Percentiles rank a stretch among this genome's conserved stretches.
Conservation (phyloP, 2,888 invertebrate species). For the Bombylius discolor region DNA sequence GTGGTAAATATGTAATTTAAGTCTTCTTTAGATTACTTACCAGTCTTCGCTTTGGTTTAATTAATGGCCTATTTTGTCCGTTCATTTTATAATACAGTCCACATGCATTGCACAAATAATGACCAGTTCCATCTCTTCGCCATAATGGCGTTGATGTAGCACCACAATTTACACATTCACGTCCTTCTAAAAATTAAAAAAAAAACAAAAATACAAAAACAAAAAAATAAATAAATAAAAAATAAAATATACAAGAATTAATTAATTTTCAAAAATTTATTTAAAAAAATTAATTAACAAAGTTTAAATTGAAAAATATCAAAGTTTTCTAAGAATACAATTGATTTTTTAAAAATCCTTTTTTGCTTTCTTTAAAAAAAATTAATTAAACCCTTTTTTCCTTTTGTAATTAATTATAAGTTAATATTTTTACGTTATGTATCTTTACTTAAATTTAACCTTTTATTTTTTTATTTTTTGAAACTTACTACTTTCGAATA, state of each 20-base stretch:
- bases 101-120: constrained; percentile 97
- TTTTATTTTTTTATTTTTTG: no score
- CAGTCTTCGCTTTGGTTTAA: constrained; percentile 99
- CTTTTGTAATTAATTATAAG: no score
- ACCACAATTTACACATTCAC: constrained; percentile 98
- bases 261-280: not conserved
- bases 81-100: constrained; percentile 99
- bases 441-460: no score
- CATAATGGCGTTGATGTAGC: constrained; percentile 95
- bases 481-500: no score
- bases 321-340: no score
- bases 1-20: no score
- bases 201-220: not conserved
- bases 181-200: constrained; percentile 57
- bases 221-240: not conserved
- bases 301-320: no score
- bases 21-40: constrained; percentile 52
- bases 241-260: not conserved
- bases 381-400: no score
- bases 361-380: no score
- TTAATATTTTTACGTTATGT: no score
- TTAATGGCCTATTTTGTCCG: constrained; percentile 94
- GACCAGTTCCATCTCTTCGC: constrained; percentile 93
- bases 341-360: no score
- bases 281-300: not conserved